Conservation (phyloP, 2,888 invertebrate species). For the Oegoconia quadripuncta region DNA sequence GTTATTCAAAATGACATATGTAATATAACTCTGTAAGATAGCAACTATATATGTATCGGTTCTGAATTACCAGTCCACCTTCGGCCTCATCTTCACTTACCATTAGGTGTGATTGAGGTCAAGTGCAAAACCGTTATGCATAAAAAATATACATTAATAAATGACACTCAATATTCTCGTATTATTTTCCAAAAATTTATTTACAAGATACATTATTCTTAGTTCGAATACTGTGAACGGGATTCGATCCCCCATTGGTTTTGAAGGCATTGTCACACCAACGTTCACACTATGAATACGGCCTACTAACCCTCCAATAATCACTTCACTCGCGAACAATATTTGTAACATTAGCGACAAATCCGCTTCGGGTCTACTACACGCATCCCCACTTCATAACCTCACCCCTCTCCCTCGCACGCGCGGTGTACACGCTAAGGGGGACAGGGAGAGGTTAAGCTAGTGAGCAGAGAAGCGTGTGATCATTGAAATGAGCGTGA, state of each 20-base stretch:
- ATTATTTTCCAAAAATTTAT: too few relatives aligned
- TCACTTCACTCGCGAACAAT: constrained; percentile 51
- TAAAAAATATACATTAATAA: too few relatives aligned
- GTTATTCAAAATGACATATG: too few relatives aligned
- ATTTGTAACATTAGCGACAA: constrained; percentile 56
- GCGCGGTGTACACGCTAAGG: neutral
- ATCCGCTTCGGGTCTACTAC: constrained; percentile 26
- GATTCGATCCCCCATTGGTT: neutral
- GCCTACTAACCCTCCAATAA: constrained; percentile 33
- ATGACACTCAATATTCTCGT: too few relatives aligned
- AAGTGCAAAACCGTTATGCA: too few relatives aligned
- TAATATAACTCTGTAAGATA: too few relatives aligned
- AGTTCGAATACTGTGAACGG: too few relatives aligned
- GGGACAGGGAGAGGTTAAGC: neutral
- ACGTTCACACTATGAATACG: constrained; percentile 34
- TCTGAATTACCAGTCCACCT: too few relatives aligned
- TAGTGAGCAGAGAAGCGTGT: constrained; percentile 4
- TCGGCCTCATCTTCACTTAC: too few relatives aligned
- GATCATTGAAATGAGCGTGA: constrained; percentile 11
- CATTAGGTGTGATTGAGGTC: too few relatives aligned
- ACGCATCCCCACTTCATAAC: constrained; percentile 16
- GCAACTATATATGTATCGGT: too few relatives aligned
- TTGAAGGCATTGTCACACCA: neutral
- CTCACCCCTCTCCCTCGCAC: neutral
- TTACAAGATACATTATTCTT: too few relatives aligned